Base-by-base conservation (phyloP, 1,140 invertebrate genomes). In the Drepana arcuata region DNA sequence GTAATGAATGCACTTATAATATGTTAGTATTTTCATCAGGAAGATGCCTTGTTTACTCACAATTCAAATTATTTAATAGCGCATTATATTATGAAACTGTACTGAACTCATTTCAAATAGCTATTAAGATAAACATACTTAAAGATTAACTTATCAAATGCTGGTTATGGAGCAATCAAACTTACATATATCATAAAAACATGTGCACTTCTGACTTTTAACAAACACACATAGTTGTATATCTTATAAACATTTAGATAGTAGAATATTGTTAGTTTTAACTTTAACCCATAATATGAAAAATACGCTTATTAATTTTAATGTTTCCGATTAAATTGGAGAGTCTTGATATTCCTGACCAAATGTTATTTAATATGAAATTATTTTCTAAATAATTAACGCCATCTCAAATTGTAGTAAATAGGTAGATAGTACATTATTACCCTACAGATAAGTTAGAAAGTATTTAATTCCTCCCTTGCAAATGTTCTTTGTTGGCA, bases 241-340 rank as follows among this genome's bases (percentile, higher is more conserved):
- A 47, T 40, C 41, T 42, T 33, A 30, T 40, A 32, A 24, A 28
- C 40, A 44, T 41, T 28, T 27, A 10, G 4, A 37, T 46, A 37
- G 27, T 33, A 33, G 32, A 38, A 42, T n/a, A 34, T 45, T 7
- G 26, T 47, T 55, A 55, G 49, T 51, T 37, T 48, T 53, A 64
- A 63, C 42, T 34, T 49, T 61, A 70, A 71, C 66, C 68, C 61
- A 70, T 77, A n/a, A n/a, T n/a, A 77, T 75, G 62, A 75, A 68
- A 63, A 72, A 74, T 78, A 81, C 77, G 77, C 77, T 81, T 81
- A 81, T 81, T 81, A 81, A 78, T 78, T 78, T 78, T 78, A 81
- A 77, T 69, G 53, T 71, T 73, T 78, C 77, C 70, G 70, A 74
- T 74, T 55, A 67, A 68, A 80, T 78, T 72, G 69, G 71, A 65